phyloP scores from a whole-genome alignment of 2,888 invertebrate genomes.

The Sarcophaga caerulescens region DNA sequence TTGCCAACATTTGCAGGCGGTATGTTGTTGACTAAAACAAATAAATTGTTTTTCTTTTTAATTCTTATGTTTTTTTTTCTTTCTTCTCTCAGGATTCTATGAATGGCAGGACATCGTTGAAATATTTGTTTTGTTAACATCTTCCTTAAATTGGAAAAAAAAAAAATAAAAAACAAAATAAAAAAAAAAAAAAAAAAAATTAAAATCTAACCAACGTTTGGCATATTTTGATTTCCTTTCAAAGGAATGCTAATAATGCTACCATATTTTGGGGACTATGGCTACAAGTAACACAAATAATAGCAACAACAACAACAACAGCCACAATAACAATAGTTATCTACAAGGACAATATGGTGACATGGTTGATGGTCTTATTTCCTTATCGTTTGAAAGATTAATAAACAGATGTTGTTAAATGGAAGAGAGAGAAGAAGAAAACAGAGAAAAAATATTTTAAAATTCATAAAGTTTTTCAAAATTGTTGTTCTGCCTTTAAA shows the following conservation, averaged over 20 bases:
- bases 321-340: not conserved
- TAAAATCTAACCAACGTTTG: constrained; percentile 43
- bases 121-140: constrained; percentile 59
- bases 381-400: not conserved
- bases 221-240: constrained; percentile 38
- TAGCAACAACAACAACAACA: not conserved
- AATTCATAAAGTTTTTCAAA: constrained; percentile 15
- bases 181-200: constrained; percentile 19
- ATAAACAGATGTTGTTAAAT: constrained; percentile 39
- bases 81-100: constrained; percentile 12
- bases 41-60: constrained; percentile 35
- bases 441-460: not conserved
- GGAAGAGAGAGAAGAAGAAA: too few relatives aligned
- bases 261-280: constrained; percentile 4
- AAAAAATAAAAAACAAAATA: not conserved
- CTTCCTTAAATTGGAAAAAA: constrained; percentile 19
- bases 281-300: not conserved
- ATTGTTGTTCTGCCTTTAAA: constrained; percentile 1
- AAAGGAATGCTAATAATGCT: constrained; percentile 49
- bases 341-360: not conserved
- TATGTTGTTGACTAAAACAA: constrained; percentile 48
- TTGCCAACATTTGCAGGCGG: constrained; percentile 49
- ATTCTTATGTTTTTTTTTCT: not conserved
- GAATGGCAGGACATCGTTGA: constrained; percentile 52
- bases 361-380: not conserved